These are phyloP conservation scores for Mustela lutreola DNA, from an alignment of 2,113 vertebrate species.

Conservation along the genomic window DNA sequence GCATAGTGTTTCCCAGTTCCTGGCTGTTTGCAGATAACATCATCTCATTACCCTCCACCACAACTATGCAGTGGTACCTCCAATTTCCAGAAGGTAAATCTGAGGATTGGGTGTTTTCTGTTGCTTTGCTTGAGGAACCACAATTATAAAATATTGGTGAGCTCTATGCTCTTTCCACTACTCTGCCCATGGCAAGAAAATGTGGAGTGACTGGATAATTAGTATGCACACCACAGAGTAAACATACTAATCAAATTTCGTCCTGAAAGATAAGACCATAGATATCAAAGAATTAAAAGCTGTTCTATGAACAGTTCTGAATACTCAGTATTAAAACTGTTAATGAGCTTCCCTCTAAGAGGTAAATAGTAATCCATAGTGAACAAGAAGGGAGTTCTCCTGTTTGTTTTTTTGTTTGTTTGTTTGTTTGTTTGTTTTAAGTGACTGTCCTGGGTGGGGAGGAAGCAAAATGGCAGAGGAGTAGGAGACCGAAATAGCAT, in stretches of 20 bases:
- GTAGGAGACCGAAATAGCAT: too few relatives aligned
- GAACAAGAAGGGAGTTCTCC: neutral
- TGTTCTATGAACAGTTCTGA: slow-evolving; percentile 20
- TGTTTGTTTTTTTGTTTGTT: too few relatives aligned
- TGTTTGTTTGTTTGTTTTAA: neutral
- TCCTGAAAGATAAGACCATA: slow-evolving; percentile 16
- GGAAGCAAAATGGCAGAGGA: too few relatives aligned
- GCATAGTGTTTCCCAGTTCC: neutral
- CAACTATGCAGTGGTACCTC: neutral
- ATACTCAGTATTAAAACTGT: neutral
- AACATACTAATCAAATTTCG: neutral
- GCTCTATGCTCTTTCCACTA: slow-evolving; percentile 21
- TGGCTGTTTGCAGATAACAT: neutral
- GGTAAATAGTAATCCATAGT: neutral
- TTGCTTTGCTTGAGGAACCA: slow-evolving; percentile 40
- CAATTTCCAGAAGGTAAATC: slow-evolving; percentile 31
- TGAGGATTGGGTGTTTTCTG: neutral
- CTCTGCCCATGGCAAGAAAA: slow-evolving; percentile 45
- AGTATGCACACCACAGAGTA: neutral
- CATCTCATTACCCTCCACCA: neutral
- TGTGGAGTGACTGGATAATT: slow-evolving; percentile 23
- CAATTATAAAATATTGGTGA: slow-evolving; percentile 43
- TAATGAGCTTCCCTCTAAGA: neutral
- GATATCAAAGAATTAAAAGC: slow-evolving; percentile 49
- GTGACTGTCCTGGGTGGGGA: neutral